Evolutionary conservation across 2,888 invertebrate species (phyloP), one percentile per base, ranked within the genome.

Genomic region (Cancer borealis): DNA sequence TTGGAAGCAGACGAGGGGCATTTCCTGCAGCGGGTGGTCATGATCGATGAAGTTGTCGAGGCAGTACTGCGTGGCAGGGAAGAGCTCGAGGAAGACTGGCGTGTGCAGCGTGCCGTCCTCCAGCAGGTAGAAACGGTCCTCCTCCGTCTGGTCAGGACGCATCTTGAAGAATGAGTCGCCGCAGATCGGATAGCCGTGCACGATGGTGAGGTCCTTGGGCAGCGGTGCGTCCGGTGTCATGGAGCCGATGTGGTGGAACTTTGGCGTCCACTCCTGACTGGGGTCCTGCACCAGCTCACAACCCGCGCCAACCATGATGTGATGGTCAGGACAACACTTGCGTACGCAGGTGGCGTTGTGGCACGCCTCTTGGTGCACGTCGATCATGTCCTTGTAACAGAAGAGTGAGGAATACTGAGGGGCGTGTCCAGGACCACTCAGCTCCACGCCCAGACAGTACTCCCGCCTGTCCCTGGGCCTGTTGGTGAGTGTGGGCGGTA

Each of bases 71-170:
- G 91, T 88, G 10, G 95, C 45, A 4, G 91, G 93, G 90, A 94
- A 93, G 14, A 47, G 12, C 2, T 49, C 88, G 17, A 79, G 5
- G 94, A 95, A 95, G n/a, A 45, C 84, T 0, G 97, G 97, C 26
- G 97, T 97, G 96, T 97, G 97, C 88, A 97, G 96, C 0, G 97
- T 97, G 39, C 97, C 97, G 96, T 97, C 97, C 47, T 97, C 96
- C 95, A 97, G 96, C 66, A 97, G 97, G 96, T 97, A 97, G 96
- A 97, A 97, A 96, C 97, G 97, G 95, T 97, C 97, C 49, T 96
- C 96, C 95, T 96, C 96, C 89, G 96, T 96, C 95, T 96, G 96
- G 17, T 97, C 96, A 1, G 97, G 97, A 73, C 97, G 97, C 94
- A 97, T 96, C 96, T 97, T 97, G 96, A 97, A 97, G 96, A 49